Base-by-base conservation (phyloP, 2,888 invertebrate species). In the Lasioglossum zephyrum region DNA sequence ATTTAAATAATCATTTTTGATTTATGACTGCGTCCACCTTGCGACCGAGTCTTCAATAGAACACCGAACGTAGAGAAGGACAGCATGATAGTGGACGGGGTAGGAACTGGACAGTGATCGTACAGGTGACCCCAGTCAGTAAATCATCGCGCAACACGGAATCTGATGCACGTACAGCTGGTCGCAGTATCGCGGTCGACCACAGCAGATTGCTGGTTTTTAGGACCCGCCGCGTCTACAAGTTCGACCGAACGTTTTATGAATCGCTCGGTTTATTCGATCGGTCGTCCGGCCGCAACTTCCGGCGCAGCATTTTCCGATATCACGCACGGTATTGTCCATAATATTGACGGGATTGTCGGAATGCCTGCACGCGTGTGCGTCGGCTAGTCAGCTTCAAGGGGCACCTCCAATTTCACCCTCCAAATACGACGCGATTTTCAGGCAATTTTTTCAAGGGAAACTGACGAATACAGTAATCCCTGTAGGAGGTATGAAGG, bases 171-270 rank as follows among this genome's bases (percentile, higher is more conserved):
- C 69, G 49, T 74, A 49, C 13, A 49, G 31, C 81, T 70, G 69
- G 81, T 70, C 74, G 66, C 79, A 57, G 77, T 47, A 53, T 26
- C 76, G 81, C 22, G 86, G 79, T 82, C 79, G 63, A 77, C 76
- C 79, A 73, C 79, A 36, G 53, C 77, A 69, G 86, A 85, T 79
- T 85, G 85, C 66, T 69, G 78, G 57, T 74, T 72, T 74, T 83
- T 63, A 39, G 53, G 31, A 36, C 18, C 18, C 66, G 22, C 16
- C 26, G n/a, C 63, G 22, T 57, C 57, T 57, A n/a, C 63, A 63
- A 63, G 16, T 63, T 63, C 44, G 36, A 41, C 44, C 22, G 3
- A 41, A 16, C 49, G 44, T 73, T 83, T 79, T 49, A 72, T 79
- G 63, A 60, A 83, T 78, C 26, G 44, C 72, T 47, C 44, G 83